phyloP scores from a whole-genome alignment of 2,113 vertebrate species.

The Turdus rufiventris region DNA sequence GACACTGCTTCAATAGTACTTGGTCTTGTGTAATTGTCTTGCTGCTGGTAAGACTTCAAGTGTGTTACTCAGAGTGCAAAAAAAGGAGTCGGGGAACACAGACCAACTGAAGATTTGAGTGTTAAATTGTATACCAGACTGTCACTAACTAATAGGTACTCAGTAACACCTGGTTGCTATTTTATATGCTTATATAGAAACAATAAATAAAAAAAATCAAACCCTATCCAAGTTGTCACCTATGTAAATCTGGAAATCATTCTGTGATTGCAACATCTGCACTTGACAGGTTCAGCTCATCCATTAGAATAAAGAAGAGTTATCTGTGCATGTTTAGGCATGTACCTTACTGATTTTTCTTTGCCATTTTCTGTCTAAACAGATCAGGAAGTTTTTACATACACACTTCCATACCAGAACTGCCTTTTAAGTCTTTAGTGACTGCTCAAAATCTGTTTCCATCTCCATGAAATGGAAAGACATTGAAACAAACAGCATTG shows the following conservation, averaged over 20 bases:
- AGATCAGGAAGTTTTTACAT: background rate
- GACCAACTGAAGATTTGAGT: background rate
- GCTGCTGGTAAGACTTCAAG: background rate
- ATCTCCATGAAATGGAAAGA: background rate
- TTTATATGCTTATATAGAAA: background rate
- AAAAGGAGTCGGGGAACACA: background rate
- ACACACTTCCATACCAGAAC: background rate
- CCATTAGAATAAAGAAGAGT: background rate
- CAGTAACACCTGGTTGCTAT: background rate
- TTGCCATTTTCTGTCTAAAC: background rate
- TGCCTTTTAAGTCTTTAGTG: background rate
- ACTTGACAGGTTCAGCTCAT: background rate
- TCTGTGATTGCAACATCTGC: background rate
- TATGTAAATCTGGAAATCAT: background rate
- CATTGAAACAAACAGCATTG: background rate
- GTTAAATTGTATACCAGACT: background rate
- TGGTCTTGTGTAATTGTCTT: background rate
- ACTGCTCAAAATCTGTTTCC: background rate
- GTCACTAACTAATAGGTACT: background rate
- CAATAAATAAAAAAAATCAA: background rate
- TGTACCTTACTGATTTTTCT: background rate
- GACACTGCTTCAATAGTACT: background rate
- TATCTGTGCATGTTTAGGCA: background rate
- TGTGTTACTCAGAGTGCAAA: background rate
- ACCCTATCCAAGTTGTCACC: background rate